These are phyloP conservation scores for Gyrodactylus bullatarudis DNA, from an alignment of 1,140 invertebrate species.

Conservation along the genomic window DNA sequence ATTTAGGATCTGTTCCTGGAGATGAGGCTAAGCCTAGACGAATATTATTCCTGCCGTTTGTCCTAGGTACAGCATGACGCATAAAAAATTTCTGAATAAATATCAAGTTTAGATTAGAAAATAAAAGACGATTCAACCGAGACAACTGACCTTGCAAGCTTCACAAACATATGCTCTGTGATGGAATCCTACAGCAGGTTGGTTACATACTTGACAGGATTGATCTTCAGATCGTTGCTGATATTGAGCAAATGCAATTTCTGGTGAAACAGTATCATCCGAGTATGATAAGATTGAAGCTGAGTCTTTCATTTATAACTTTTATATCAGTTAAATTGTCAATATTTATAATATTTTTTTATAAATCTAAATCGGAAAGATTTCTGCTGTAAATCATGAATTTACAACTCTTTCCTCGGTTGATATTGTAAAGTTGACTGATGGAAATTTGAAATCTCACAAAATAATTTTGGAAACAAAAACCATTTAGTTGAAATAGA, in stretches of 20 bases:
- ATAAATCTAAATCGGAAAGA: not conserved
- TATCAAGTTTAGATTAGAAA: conserved; percentile 1
- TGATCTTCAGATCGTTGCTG: not conserved
- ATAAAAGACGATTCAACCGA: conserved; percentile 14
- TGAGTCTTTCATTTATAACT: no score
- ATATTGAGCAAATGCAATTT: conserved; percentile 1
- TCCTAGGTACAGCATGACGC: conserved; percentile 14
- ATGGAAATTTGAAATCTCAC: not conserved
- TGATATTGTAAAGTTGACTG: no score
- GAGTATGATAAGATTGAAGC: no score
- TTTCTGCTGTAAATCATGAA: no score
- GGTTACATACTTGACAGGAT: conserved; percentile 17
- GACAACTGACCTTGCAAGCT: conserved; percentile 23
- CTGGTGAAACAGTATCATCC: not conserved
- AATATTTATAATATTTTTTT: not conserved
- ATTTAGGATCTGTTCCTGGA: not conserved
- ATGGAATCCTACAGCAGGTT: conserved; percentile 18
- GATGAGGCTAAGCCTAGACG: no score
- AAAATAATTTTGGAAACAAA: not conserved
- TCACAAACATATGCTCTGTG: conserved; percentile 20
- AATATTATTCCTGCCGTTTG: conserved; percentile 13
- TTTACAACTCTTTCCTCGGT: no score
- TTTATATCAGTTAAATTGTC: not conserved
- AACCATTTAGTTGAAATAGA: not conserved
- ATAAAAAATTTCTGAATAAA: conserved; percentile 19